A percentile compares a stretch with the other conserved stretches of the same genome.
Evolutionary conservation across 2,797 vertebrate genomes (phyloP).

Genomic region (Zalophus californianus): DNA sequence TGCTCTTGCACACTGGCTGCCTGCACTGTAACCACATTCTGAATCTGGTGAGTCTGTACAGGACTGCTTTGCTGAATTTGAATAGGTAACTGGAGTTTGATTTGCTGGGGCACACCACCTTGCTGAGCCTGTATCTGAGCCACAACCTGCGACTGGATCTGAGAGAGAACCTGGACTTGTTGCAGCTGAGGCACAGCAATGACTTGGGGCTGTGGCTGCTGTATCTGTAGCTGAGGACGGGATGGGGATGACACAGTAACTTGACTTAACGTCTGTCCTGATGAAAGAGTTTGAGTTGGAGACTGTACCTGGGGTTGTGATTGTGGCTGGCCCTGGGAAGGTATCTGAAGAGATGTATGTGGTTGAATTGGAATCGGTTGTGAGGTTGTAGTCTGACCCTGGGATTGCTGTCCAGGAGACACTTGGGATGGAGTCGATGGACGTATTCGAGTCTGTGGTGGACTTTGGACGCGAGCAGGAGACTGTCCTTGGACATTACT

Average conservation of each 20-base stretch:
- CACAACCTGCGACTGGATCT: slow-evolving; percentile 91
- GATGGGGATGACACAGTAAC: slow-evolving; percentile 88
- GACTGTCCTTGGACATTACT: slow-evolving; percentile 84
- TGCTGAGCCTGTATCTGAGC: slow-evolving; percentile 94
- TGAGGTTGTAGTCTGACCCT: slow-evolving; percentile 92
- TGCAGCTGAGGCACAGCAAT: slow-evolving; percentile 93
- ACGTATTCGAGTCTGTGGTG: slow-evolving; percentile 79
- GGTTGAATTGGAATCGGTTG: slow-evolving; percentile 91
- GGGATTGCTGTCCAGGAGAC: slow-evolving; percentile 89
- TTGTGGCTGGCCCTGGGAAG: slow-evolving; percentile 87
- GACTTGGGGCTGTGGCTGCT: slow-evolving; percentile 90
- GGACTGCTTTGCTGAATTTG: slow-evolving; percentile 92
- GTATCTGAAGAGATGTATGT: slow-evolving; percentile 90
- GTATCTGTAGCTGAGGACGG: slow-evolving; percentile 91
- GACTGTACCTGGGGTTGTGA: slow-evolving; percentile 86
- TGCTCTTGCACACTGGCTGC: slow-evolving; percentile 97
- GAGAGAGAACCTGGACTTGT: slow-evolving; percentile 93
- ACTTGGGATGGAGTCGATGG: slow-evolving; percentile 85
- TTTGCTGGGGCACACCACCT: slow-evolving; percentile 92
- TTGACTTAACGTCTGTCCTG: slow-evolving; percentile 87
- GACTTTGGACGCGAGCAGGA: slow-evolving; percentile 84
- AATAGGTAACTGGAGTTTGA: slow-evolving; percentile 94
- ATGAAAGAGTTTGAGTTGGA: slow-evolving; percentile 84
- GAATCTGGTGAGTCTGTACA: slow-evolving; percentile 93
- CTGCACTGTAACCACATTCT: slow-evolving; percentile 96